Evolutionary conservation across 2,888 invertebrate species (phyloP).

Genomic region (Formica aserva): DNA sequence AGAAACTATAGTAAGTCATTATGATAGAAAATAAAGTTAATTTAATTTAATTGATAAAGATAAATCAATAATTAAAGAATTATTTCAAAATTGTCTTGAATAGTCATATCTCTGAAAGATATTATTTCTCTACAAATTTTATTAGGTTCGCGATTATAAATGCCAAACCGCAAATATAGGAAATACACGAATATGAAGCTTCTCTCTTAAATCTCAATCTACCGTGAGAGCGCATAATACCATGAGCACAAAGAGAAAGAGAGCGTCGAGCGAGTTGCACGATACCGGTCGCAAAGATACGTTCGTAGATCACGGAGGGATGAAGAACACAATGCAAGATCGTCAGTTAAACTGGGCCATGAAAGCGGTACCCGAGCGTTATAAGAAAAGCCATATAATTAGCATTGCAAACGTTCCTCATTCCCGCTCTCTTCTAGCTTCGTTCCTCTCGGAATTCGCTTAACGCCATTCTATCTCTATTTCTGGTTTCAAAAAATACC

Average conservation of each 20-base stretch:
- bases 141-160: background rate
- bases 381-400: slow-evolving; percentile 78
- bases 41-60: background rate
- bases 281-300: slow-evolving; percentile 38
- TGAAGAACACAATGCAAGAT: slow-evolving; percentile 70
- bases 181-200: slow-evolving; percentile 19
- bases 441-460: slow-evolving; percentile 36
- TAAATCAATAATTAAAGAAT: slow-evolving; percentile 15
- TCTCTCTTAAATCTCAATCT: slow-evolving; percentile 61
- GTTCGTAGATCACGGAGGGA: slow-evolving; percentile 68
- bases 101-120: background rate
- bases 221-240: slow-evolving; percentile 74
- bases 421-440: slow-evolving; percentile 39
- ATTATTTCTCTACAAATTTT: background rate
- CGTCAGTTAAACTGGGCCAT: slow-evolving; percentile 64
- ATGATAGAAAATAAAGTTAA: background rate
- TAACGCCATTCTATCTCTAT: slow-evolving; percentile 11
- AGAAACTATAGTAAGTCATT: background rate
- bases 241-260: background rate
- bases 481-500: slow-evolving; percentile 24
- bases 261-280: slow-evolving; percentile 9
- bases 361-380: slow-evolving; percentile 69
- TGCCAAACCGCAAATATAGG: slow-evolving; percentile 3
- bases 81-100: background rate
- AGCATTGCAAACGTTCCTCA: slow-evolving; percentile 74